Evolutionary conservation across 1,140 invertebrate species (phyloP).

Genomic region (Chrysoperla carnea): DNA sequence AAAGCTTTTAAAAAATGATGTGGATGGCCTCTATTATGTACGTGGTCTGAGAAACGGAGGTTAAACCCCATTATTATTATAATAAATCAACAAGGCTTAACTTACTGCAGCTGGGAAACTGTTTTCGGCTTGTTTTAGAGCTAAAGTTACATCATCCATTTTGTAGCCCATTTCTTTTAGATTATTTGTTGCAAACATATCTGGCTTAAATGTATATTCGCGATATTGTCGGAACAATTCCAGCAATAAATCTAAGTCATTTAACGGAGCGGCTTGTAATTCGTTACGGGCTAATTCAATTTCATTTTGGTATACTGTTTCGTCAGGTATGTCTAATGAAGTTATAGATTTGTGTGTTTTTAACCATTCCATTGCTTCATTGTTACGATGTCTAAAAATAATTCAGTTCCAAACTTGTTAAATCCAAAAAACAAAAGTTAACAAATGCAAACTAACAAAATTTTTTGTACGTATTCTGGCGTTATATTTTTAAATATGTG

Average conservation of each 20-base stretch:
- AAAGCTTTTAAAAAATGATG: too few relatives aligned
- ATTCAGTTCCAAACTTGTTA: too few relatives aligned
- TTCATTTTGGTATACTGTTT: not conserved
- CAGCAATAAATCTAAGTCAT: not conserved
- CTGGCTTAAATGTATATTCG: not conserved
- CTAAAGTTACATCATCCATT: not conserved
- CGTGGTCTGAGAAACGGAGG: too few relatives aligned
- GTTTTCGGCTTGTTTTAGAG: not conserved
- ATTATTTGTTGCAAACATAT: not conserved
- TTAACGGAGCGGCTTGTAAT: not conserved
- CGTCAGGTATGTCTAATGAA: not conserved
- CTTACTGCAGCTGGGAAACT: not conserved
- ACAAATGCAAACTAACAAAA: not conserved
- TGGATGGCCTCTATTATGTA: too few relatives aligned
- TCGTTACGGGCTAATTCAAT: not conserved
- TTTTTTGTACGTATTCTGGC: not conserved
- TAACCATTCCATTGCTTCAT: not conserved
- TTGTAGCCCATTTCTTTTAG: not conserved
- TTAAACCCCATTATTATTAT: too few relatives aligned
- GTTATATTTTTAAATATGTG: too few relatives aligned
- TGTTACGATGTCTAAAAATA: not conserved
- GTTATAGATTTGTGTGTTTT: not conserved
- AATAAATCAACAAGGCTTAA: not conserved
- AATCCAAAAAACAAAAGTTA: not conserved
- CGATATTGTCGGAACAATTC: not conserved